Conservation (phyloP, 2,113 vertebrate species). For the Pterocles gutturalis region DNA sequence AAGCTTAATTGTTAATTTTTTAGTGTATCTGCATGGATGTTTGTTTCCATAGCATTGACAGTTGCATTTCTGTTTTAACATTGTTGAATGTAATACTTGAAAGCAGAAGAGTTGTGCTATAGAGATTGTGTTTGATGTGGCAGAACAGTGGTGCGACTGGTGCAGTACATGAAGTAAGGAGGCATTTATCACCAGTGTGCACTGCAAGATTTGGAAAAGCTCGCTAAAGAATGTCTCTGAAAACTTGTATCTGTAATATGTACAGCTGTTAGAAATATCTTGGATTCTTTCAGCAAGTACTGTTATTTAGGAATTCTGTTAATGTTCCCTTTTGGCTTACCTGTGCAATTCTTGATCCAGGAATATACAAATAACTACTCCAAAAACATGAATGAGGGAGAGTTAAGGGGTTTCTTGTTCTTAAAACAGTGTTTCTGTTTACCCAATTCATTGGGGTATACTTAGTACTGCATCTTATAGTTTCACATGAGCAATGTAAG, state of each 20-base stretch:
- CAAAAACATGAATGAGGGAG: not conserved
- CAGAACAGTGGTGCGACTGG: not conserved
- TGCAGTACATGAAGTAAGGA: not conserved
- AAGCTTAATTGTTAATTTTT: not conserved
- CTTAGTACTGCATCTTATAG: fast-evolving
- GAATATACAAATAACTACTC: fast-evolving
- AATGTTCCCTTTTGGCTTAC: not conserved
- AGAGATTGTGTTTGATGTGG: not conserved
- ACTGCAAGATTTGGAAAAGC: not conserved
- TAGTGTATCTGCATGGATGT: not conserved
- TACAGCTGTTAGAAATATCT: not conserved
- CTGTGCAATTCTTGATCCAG: not conserved
- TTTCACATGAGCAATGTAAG: not conserved
- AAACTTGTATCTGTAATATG: not conserved
- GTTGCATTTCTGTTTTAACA: not conserved
- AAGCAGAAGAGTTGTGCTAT: not conserved
- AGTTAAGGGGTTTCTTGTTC: not conserved
- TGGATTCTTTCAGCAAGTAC: not conserved
- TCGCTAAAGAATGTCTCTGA: not conserved
- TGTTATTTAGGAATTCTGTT: not conserved
- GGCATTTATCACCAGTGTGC: not conserved
- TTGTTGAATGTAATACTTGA: not conserved
- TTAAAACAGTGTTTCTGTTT: not conserved
- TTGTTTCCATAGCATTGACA: not conserved
- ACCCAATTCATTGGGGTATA: not conserved